Percentiles rank a stretch among this genome's conserved stretches.
These are phyloP conservation scores for Suricata suricatta DNA, from an alignment of 2,113 vertebrate genomes.

Conservation along the genomic window DNA sequence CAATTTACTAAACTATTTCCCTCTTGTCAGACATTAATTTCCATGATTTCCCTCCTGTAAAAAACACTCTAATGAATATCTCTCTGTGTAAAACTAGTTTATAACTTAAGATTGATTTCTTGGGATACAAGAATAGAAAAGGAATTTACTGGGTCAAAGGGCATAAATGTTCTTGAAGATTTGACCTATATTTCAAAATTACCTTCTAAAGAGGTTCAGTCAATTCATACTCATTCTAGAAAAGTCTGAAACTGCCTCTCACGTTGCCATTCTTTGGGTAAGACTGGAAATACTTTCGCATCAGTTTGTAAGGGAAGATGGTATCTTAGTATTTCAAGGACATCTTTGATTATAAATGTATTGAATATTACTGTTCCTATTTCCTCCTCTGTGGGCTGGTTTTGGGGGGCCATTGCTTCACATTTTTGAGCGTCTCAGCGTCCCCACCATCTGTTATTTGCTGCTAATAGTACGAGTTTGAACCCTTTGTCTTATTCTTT, in stretches of 20 bases:
- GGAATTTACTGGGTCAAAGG: neutral
- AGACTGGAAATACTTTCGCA: neutral
- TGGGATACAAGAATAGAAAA: neutral
- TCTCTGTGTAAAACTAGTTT: neutral
- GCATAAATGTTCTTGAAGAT: neutral
- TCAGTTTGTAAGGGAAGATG: neutral
- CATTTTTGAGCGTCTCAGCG: neutral
- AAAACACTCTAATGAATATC: neutral
- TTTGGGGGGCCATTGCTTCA: neutral
- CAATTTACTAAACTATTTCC: neutral
- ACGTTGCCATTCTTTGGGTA: neutral
- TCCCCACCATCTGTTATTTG: neutral
- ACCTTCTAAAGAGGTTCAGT: neutral
- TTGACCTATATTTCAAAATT: slow-evolving; percentile 13
- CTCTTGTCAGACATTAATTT: neutral
- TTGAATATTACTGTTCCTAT: neutral
- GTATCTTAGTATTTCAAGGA: neutral
- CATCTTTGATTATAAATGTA: neutral
- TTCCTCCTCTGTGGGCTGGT: neutral
- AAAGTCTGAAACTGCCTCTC: neutral
- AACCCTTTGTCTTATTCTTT: neutral
- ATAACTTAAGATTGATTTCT: neutral
- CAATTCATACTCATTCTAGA: neutral
- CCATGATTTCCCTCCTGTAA: neutral
- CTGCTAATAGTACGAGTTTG: neutral